A percentile compares a stretch with the other conserved stretches of the same genome.
Conservation (phyloP, 2,888 invertebrate species). For the Parascotia fuliginaria region DNA sequence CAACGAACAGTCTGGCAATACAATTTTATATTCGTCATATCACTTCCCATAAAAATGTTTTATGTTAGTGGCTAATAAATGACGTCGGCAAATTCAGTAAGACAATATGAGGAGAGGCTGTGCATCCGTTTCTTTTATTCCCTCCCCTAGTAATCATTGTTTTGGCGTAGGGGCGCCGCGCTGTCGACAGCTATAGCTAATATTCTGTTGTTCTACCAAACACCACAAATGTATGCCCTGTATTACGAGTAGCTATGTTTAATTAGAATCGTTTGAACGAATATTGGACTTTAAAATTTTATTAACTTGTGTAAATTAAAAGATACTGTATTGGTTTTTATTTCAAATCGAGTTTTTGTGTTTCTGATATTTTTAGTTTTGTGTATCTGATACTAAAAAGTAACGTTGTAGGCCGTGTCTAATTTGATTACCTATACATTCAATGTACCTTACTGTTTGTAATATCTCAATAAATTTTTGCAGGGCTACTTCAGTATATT, state of each 20-base stretch:
- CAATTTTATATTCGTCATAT: constrained; percentile 80
- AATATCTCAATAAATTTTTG: too few species aligned
- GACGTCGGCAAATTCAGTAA: constrained; percentile 85
- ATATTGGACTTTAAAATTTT: constrained; percentile 48
- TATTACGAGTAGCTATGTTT: constrained; percentile 46
- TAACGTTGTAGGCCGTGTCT: neutral
- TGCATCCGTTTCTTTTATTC: constrained; percentile 79
- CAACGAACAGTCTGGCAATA: constrained; percentile 61
- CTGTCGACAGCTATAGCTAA: constrained; percentile 69
- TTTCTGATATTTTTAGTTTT: constrained; percentile 3
- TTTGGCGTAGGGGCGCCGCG: constrained; percentile 72
- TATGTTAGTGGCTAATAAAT: constrained; percentile 86
- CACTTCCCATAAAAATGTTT: constrained; percentile 84
- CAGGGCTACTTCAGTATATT: too few species aligned
- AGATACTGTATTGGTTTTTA: constrained; percentile 18
- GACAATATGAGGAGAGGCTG: constrained; percentile 80
- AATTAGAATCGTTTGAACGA: constrained; percentile 63
- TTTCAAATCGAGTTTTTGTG: neutral
- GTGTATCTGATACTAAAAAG: neutral
- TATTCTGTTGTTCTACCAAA: constrained; percentile 74
- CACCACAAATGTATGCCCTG: constrained; percentile 43
- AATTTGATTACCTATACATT: too few species aligned
- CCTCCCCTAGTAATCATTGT: constrained; percentile 79
- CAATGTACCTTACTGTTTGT: too few species aligned
- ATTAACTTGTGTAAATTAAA: constrained; percentile 31